Base-by-base conservation (phyloP, 2,888 invertebrate species). In the Cosmopolites sordidus region DNA sequence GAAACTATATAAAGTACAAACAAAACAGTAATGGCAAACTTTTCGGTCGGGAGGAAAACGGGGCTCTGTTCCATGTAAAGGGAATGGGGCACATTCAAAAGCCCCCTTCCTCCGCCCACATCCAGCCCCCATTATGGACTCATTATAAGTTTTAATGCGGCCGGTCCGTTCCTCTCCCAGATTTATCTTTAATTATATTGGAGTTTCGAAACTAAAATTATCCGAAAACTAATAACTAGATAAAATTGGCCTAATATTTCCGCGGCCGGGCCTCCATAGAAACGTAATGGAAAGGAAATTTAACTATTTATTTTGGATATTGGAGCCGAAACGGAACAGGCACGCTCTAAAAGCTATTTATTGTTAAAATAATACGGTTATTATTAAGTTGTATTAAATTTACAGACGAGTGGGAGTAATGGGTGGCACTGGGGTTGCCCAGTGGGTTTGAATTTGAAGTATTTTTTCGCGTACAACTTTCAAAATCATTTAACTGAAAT, bases 221-320 rank as follows among this genome's bases (percentile, higher is more conserved):
- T 59, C 59, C 49, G 50, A 61, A 56, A 62, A 63, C 61, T 62
- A 62, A 63, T 63, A 63, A 63, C 62, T 60, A 62, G 58, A 62
- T 60, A 62, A 60, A 62, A 58, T 60, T 59, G 57, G 45, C 48
- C 55, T 55, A 55, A 55, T 55, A 51, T 51, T 50, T 48, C 48
- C 29, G 55, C 55, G 51, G 51, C 50, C 38, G 40, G 47, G 41
- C 33, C 43, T 42, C 43, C 43, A 42, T 46, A 49, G 48, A 41
- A 22, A 48, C 45, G 50, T 54, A 54, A 54, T 54, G 51, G 43
- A 55, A 55, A 55, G 55, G 55, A 51, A 55, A 55, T 55, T 55
- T 43, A 55, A 55, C 55, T 55, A 51, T 55, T 51, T 55, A 55
- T 55, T 55, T 51, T 48, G 43, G 51, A 48, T 51, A 51, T 55